Conservation (phyloP, 2,888 invertebrate species). For the Tiliacea citrago region DNA sequence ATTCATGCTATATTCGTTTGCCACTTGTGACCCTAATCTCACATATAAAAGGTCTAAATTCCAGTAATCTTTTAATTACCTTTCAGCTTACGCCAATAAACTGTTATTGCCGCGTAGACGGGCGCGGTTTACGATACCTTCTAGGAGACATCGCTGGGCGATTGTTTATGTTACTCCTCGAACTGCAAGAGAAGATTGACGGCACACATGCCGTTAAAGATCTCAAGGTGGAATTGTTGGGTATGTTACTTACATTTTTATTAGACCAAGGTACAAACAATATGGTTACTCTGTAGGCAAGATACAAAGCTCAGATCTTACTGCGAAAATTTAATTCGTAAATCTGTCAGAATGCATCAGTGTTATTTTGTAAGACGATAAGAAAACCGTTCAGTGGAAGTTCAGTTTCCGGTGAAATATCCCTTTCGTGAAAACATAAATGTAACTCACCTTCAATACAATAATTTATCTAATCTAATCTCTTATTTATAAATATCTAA, state of each 20-base stretch:
- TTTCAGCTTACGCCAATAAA: slow-evolving; percentile 96
- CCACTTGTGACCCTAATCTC: background rate
- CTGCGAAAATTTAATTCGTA: background rate
- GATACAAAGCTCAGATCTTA: background rate
- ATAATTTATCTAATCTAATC: too few relatives aligned
- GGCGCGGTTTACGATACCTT: slow-evolving; percentile 96
- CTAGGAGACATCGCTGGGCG: slow-evolving; percentile 98
- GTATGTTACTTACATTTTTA: slow-evolving; percentile 80
- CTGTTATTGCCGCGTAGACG: slow-evolving; percentile 98
- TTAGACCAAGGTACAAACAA: background rate
- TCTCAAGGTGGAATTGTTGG: slow-evolving; percentile 97
- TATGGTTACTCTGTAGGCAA: background rate
- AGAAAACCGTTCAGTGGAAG: background rate
- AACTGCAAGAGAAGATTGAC: slow-evolving; percentile 95
- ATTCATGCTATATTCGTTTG: background rate
- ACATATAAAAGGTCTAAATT: background rate
- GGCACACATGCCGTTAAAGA: slow-evolving; percentile 95
- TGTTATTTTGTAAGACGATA: background rate
- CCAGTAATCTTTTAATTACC: background rate
- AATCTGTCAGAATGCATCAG: background rate
- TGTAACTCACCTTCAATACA: too few relatives aligned
- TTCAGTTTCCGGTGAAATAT: background rate
- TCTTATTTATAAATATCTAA: too few relatives aligned
- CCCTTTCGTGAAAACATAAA: background rate
- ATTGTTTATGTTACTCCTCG: slow-evolving; percentile 98